Base-by-base conservation (phyloP, 2,797 vertebrate genomes). In the Linurgus olivaceus region DNA sequence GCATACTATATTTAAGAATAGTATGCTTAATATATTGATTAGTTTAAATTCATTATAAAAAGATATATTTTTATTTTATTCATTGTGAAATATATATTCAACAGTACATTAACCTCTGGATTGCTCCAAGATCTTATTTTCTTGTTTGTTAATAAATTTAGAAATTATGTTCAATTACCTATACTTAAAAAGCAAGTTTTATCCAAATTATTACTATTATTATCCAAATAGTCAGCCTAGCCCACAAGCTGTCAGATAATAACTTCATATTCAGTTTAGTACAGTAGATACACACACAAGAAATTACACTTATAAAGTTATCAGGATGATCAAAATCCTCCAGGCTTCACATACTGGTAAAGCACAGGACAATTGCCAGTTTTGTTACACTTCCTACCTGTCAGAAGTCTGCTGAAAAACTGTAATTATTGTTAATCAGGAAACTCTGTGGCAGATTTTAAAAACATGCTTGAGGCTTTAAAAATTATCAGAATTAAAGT, bases 81-180 rank as follows among this genome's bases (percentile, higher is more conserved):
- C 16, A 50, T 65, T 62, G 58, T 38, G 7, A 84, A 91, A 78
- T 29, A 35, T 16, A 33, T 9, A 38, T 45, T 77, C 20, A 75
- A 25, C 45, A 62, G 59, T 11, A 83, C 1, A 45, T 38, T 62
- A 68, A 37, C 24, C 11, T 48, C 75, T 24, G 13, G 9, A 70
- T 51, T 83, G 25, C 47, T 86, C 17, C 50, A 65, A 93, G 13
- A 73, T 31, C 28, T 65, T 63, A 71, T 40, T 86, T 92, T 71
- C 54, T 86, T 26, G 14, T 35, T 50, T 2, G 1, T 11, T 48
- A 62, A 73, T 68, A 84, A 71, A 75, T n/a, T 86, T 59, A 73
- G 19, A 68, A 55, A 75, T 51, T 75, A 68, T 26, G 5, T 66
- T 74, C 10, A n/a, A 71, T 68, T 58, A 62, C 24, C 29, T 45